Conservation (phyloP, 2,113 vertebrate species). For the Passer montanus region DNA sequence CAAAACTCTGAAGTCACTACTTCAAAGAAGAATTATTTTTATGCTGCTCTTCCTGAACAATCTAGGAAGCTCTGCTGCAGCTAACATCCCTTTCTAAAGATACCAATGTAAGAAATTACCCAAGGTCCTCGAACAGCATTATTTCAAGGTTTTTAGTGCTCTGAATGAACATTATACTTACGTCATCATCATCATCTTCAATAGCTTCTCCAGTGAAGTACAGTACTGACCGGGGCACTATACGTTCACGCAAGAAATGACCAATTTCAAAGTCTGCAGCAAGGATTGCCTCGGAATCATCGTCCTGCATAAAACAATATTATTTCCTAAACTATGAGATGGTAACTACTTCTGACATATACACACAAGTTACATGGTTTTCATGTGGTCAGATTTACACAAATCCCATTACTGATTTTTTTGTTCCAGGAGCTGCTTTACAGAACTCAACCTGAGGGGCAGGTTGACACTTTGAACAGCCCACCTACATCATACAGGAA, state of each 20-base stretch:
- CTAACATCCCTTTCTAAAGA: background rate
- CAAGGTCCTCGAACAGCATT: background rate
- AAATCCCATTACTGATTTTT: background rate
- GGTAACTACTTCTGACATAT: background rate
- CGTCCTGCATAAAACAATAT: slow-evolving; percentile 79
- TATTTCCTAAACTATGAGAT: background rate
- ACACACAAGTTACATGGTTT: background rate
- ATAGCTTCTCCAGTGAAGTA: slow-evolving; percentile 99
- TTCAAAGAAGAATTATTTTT: background rate
- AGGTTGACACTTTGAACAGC: background rate
- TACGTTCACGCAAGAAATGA: slow-evolving; percentile 96
- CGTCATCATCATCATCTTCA: slow-evolving; percentile 97
- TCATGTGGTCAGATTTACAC: background rate
- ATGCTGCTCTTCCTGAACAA: background rate
- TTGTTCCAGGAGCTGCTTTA: background rate
- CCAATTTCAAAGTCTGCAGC: slow-evolving; percentile 99
- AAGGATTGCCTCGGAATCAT: slow-evolving; percentile 93
- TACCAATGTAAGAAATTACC: background rate
- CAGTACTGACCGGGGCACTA: slow-evolving; percentile 93
- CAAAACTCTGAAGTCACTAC: background rate
- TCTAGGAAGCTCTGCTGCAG: background rate
- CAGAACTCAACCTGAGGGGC: background rate
- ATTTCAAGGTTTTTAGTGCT: background rate
- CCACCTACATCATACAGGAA: background rate
- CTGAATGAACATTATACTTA: slow-evolving; percentile 65